Evolutionary conservation across 2,797 vertebrate genomes (phyloP).

Genomic region (Molossus molossus): DNA sequence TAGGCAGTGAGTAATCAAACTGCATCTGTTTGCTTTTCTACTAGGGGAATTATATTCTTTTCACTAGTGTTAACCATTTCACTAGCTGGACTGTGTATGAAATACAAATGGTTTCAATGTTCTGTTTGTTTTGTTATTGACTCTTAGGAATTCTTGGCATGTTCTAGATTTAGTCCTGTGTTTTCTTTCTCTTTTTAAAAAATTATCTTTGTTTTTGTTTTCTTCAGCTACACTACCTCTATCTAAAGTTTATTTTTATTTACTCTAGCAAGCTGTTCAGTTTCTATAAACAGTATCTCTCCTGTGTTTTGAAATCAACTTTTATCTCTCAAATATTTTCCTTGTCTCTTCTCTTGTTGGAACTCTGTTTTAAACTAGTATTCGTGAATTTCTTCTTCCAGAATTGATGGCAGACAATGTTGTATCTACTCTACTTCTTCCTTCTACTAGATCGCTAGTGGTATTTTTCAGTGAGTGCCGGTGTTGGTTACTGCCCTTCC

Average conservation of each 20-base stretch:
- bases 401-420: not conserved
- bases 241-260: constrained; percentile 10
- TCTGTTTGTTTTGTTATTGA: not conserved
- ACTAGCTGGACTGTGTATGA: not conserved
- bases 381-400: not conserved
- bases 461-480: not conserved
- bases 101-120: not conserved
- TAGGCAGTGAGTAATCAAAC: not conserved
- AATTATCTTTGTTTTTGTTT: not conserved
- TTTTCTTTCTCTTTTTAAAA: not conserved
- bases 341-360: not conserved
- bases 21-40: not conserved
- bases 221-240: not conserved
- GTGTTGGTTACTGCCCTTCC: not conserved
- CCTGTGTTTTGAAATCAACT: not conserved
- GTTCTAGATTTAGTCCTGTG: not conserved
- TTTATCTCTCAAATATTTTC: not conserved
- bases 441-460: not conserved
- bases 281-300: not conserved
- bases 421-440: not conserved
- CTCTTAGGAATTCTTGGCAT: not conserved
- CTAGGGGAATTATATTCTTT: not conserved
- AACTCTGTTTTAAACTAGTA: not conserved
- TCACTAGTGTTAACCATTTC: not conserved
- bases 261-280: not conserved